These are phyloP conservation scores for Liposcelis brunnea DNA, from an alignment of 2,888 invertebrate species.

Conservation along the genomic window DNA sequence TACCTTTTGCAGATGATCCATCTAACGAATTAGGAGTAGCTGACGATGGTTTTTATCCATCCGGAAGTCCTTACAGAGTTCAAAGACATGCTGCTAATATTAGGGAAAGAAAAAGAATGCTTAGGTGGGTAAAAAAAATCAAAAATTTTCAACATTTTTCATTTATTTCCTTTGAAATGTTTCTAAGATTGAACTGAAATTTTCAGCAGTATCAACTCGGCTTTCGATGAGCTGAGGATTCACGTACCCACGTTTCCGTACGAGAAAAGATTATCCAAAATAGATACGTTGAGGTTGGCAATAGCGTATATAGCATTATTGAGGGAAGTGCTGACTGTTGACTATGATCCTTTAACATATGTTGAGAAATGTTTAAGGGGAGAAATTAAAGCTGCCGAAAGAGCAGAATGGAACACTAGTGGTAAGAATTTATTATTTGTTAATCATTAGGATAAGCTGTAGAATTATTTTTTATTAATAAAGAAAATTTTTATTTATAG, in stretches of 20 bases:
- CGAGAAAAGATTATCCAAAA: constrained; percentile 95
- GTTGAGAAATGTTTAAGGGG: constrained; percentile 83
- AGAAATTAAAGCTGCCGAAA: constrained; percentile 64
- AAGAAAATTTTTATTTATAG: constrained; percentile 33
- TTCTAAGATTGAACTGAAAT: constrained; percentile 14
- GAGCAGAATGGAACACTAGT: constrained; percentile 91
- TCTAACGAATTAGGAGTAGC: constrained; percentile 21
- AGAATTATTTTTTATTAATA: too few species aligned
- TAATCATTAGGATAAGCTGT: neutral
- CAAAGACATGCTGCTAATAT: constrained; percentile 91
- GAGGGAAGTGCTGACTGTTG: constrained; percentile 70
- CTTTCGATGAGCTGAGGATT: constrained; percentile 92
- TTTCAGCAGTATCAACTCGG: constrained; percentile 96
- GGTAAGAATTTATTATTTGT: constrained; percentile 41
- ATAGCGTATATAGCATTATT: constrained; percentile 94
- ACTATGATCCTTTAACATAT: constrained; percentile 81
- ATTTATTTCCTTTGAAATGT: too few species aligned
- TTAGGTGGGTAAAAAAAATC: constrained; percentile 46
- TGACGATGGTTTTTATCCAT: constrained; percentile 40
- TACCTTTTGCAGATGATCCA: constrained; percentile 8
- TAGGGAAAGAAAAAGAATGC: constrained; percentile 93
- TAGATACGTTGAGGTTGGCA: constrained; percentile 90
- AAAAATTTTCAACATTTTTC: neutral
- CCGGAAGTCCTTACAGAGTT: constrained; percentile 66
- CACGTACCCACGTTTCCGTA: constrained; percentile 99